Evolutionary conservation across 1,140 invertebrate species (phyloP), one percentile per base, ranked within the genome.

Genomic region (Platyscapa corneri): DNA sequence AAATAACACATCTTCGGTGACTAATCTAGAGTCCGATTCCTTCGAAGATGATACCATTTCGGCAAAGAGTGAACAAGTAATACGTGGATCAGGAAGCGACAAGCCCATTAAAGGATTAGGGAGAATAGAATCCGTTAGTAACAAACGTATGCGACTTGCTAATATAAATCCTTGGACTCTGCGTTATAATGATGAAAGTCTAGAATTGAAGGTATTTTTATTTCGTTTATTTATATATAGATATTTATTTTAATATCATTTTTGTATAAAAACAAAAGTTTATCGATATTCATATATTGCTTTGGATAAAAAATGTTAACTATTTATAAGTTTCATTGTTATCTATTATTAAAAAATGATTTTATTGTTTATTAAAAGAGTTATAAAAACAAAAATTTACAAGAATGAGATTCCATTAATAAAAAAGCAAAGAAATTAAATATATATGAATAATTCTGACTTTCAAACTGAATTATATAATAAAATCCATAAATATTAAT

Each of bases 101-200:
- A 95, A 98, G 94, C 95, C 98, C 42, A 97, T 98, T 89, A 97
- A 97, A 88, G 96, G 98, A 85, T 96, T 97, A 88, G 96, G 98
- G 84, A 97, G 98, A 88, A 95, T 99, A 53, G 98, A 99, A 93
- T 97, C 98, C 70, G 97, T 97, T 88, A 98, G 97, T 86, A 98
- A 99, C 91, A 98, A 98, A 89, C 94, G 97, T 83, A 98, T 99
- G 95, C 95, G 98, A 32, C 95, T 96, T 23, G 97, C 97, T 37
- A 97, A 99, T 92, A 96, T 99, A 86, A 96, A 96, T 89, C 93
- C 96, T 7, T 97, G 98, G 96, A 97, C 97, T 5, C 94, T 99
- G 30, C 95, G 96, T 78, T 99, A 99, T 91, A 96, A 96, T 67
- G 96, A 97, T 79, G 91, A 93, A 34, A 94, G 95, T 49, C 93